A percentile compares a stretch with the other conserved stretches of the same genome.
Conservation (phyloP, 1,140 invertebrate species). For the Macrobrachium rosenbergii region DNA sequence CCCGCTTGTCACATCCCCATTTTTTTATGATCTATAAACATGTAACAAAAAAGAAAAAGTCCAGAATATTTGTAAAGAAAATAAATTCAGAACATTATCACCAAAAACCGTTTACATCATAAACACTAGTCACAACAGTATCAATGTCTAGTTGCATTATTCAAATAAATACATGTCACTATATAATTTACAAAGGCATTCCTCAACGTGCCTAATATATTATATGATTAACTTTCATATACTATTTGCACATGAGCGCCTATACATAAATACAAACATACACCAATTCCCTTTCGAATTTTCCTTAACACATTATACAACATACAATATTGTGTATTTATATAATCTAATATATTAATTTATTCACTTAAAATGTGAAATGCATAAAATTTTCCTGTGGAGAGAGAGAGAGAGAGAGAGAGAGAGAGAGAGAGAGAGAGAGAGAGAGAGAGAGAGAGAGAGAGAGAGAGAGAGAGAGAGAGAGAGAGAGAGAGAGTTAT, state of each 20-base stretch:
- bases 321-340: not conserved
- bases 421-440: conserved; percentile 44
- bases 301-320: not conserved
- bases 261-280: not conserved
- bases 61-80: too few relatives aligned
- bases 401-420: conserved; percentile 36
- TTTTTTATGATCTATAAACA: too few relatives aligned
- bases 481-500: too few relatives aligned
- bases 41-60: too few relatives aligned
- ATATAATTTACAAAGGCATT: too few relatives aligned
- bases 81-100: too few relatives aligned
- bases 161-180: not conserved
- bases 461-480: not conserved
- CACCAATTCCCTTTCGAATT: not conserved
- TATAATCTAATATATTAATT: not conserved
- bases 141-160: too few relatives aligned
- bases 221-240: not conserved
- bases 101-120: too few relatives aligned
- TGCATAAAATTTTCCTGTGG: too few relatives aligned
- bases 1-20: too few relatives aligned
- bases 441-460: conserved; percentile 6
- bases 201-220: not conserved
- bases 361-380: not conserved
- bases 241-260: not conserved
- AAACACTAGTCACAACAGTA: too few relatives aligned